Evolutionary conservation across 1,140 invertebrate genomes (phyloP).

Genomic region (Eriocheir sinensis): DNA sequence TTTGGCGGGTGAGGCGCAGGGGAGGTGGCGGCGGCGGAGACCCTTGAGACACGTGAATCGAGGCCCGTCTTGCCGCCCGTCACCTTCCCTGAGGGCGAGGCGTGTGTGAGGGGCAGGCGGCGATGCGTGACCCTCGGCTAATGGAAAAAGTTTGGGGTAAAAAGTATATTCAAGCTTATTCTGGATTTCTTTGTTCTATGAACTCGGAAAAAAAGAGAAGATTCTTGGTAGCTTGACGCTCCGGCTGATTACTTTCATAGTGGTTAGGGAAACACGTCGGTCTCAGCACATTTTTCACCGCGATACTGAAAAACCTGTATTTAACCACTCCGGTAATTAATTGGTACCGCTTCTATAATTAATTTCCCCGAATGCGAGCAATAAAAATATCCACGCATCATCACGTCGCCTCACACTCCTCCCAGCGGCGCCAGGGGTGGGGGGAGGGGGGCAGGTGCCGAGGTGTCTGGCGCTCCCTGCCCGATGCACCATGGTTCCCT

Average conservation of each 20-base stretch:
- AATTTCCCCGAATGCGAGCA: not conserved
- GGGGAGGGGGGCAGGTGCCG: not conserved
- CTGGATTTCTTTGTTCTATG: not conserved
- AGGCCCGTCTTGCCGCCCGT: not conserved
- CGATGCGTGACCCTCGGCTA: not conserved
- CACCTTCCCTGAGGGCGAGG: not conserved
- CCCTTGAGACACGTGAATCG: too few relatives aligned
- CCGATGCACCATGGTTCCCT: too few relatives aligned
- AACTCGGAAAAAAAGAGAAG: not conserved
- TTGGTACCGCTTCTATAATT: not conserved
- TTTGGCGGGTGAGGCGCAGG: not conserved
- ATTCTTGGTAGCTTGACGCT: not conserved
- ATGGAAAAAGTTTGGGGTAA: constrained; percentile 2
- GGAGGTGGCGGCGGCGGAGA: too few relatives aligned
- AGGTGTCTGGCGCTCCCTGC: too few relatives aligned
- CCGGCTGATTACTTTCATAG: not conserved
- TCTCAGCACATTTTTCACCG: not conserved
- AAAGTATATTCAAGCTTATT: not conserved
- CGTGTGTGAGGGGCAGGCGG: not conserved
- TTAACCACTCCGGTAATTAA: not conserved
- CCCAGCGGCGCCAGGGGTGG: not conserved
- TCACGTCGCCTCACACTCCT: not conserved
- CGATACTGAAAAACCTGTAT: not conserved
- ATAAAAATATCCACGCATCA: not conserved
- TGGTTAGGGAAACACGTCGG: not conserved